Conservation (phyloP, 2,888 invertebrate genomes). For the Furcula furcula region DNA sequence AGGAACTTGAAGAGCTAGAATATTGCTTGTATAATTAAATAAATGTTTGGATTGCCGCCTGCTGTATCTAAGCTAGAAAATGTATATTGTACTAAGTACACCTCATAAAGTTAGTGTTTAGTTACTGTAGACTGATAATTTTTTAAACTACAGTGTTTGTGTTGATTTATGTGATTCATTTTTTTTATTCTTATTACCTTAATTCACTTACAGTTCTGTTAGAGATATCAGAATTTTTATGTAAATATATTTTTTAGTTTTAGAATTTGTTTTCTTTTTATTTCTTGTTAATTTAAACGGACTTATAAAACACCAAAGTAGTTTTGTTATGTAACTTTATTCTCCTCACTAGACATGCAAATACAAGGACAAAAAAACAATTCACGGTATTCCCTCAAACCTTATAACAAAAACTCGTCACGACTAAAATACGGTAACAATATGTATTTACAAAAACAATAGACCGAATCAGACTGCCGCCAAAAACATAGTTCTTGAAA, state of each 20-base stretch:
- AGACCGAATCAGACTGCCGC: conserved; percentile 30
- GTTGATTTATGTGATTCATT: too few relatives aligned
- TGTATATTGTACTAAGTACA: too few relatives aligned
- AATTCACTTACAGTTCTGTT: too few relatives aligned
- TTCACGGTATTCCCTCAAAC: conserved; percentile 50
- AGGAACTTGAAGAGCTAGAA: too few relatives aligned
- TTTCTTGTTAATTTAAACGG: conserved; percentile 37
- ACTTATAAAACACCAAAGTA: conserved; percentile 30
- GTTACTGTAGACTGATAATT: too few relatives aligned
- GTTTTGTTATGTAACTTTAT: conserved; percentile 69
- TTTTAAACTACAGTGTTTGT: too few relatives aligned
- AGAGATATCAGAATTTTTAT: too few relatives aligned
- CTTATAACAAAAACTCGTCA: conserved; percentile 50
- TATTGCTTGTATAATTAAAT: too few relatives aligned
- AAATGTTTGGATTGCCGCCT: too few relatives aligned
- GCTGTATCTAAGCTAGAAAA: too few relatives aligned
- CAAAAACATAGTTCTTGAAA: conserved; percentile 23
- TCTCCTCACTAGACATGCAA: conserved; percentile 77
- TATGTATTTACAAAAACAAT: conserved; percentile 49
- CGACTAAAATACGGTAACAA: conserved; percentile 67
- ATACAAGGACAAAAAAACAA: conserved; percentile 65
- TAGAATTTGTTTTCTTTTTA: conserved; percentile 28
- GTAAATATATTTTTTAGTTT: conserved; percentile 25
- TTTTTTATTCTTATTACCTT: too few relatives aligned
- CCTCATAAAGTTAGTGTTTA: too few relatives aligned